Evolutionary conservation across 2,797 vertebrate genomes (phyloP), one percentile per base, ranked within the genome.

Genomic region (Hyperoplus immaculatus): DNA sequence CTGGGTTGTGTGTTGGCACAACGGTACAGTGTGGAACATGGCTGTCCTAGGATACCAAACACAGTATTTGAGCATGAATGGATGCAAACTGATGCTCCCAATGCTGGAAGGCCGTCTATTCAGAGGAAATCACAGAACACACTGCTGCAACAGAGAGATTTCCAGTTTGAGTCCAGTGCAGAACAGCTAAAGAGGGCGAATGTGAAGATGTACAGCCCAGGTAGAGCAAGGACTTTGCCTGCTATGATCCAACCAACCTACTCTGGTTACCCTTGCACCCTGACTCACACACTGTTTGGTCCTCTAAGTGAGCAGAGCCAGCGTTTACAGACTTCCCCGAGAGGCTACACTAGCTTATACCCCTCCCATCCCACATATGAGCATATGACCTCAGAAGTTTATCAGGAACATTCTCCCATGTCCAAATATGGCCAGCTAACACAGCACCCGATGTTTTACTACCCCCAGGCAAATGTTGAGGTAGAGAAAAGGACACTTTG

Each of bases 401-500:
- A 93, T 91, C 94, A 76, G 87, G 96, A 96, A 57, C 82, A 82
- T 45, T 84, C 95, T 65, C 87, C 91, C 0, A 10, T 93, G 4
- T 90, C 93, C 54, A 95, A 94, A 92, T 97, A 96, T 90, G 91
- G 94, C 0, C 92, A 95, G 51, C 75, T 96, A 14, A 84, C 94
- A 45, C 95, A 91, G 38, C 93, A 94, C 45, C 92, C 94, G 15
- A 51, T 88, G 50, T 88, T 95, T 87, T 95, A 96, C 65, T 97
- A 92, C 72, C 86, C 93, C 8, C 92, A 93, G 77, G 56, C 87
- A 68, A 64, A 88, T 82, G 72, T 88, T 46, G 83, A 92, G 21
- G 55, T 85, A 4, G 94, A 96, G 77, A 93, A 90, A 43, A 78
- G 87, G 80, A 63, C 88, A 66, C 88, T 62, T 63, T 88, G 79